phyloP scores from a whole-genome alignment of 2,797 vertebrate genomes.

The Peromyscus aztecus region DNA sequence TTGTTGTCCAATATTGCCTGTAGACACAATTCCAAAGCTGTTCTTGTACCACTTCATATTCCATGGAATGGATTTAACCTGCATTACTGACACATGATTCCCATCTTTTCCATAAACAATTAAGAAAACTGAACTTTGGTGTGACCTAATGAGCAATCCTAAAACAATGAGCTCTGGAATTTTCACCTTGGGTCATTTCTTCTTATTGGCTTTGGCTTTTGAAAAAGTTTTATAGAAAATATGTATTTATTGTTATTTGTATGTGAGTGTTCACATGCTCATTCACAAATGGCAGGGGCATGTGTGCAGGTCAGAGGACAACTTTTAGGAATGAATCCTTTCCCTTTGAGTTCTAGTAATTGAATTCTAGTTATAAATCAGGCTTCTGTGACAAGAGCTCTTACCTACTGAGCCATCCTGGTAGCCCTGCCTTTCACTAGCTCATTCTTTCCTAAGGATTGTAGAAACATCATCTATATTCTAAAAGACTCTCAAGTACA shows the following conservation, averaged over 20 bases:
- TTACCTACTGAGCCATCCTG: neutral
- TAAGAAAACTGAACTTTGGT: neutral
- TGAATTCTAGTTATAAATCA: neutral
- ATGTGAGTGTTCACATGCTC: neutral
- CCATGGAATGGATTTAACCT: neutral
- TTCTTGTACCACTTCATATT: neutral
- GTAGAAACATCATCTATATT: neutral
- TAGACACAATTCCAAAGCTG: neutral
- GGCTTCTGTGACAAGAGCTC: neutral
- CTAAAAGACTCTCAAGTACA: neutral
- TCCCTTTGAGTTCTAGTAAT: neutral
- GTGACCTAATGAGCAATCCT: neutral
- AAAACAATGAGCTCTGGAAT: neutral
- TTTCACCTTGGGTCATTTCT: neutral
- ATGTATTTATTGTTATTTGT: neutral
- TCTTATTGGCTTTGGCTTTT: neutral
- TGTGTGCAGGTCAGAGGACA: neutral
- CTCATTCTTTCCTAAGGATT: neutral
- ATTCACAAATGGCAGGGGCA: neutral
- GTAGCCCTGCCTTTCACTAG: neutral
- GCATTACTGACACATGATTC: neutral
- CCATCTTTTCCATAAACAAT: neutral
- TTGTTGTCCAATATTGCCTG: neutral
- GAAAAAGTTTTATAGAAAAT: neutral
- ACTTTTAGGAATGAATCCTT: neutral